Evolutionary conservation across 2,113 vertebrate genomes (phyloP), one percentile per base, ranked within the genome.

Genomic region (Phodopus roborovskii): DNA sequence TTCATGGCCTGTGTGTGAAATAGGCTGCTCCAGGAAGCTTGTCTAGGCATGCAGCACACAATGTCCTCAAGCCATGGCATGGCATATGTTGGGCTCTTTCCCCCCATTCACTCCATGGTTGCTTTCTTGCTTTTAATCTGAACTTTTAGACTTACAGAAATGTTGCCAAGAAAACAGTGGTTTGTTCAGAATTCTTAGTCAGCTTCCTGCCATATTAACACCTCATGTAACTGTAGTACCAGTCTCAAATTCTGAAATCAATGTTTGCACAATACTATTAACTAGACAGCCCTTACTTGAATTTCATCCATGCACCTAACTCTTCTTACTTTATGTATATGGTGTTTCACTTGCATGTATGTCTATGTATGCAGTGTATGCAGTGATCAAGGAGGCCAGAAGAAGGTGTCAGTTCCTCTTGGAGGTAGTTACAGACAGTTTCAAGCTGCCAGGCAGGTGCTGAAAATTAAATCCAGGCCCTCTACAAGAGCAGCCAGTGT

Each of bases 51-150:
- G 1, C 13, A 42, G 62, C 56, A 60, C 56, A 60, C 17, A 36
- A 11, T 6, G 36, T 45, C 66, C 28, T 82, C 56, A 15, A 28
- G 42, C 11, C 24, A 12, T n/a, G 12, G 0, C 1, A 1, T 0
- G 11, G 45, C 20, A 9, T 24, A 12, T 28, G 22, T 26, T 78
- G 70, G 39, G 26, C 7, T 88, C 73, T 36, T 50, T 53, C 82
- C 53, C 42, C 36, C 45, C 36, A 10, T 17, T 79, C 64, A 7
- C 20, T 39, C 45, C n/a, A 26, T 42, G 24, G 5, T 20, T 33
- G 39, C 28, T 60, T 66, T 66, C 9, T 74, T 68, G 20, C 22
- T 56, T 81, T 53, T 39, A 78, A 68, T 48, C 13, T 42, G 33
- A 70, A 50, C 42, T 45, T 64, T 66, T 10, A 86, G 30, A 94